Base-by-base conservation (phyloP, 2,113 vertebrate genomes). In the Brachyhypopomus gauderio region DNA sequence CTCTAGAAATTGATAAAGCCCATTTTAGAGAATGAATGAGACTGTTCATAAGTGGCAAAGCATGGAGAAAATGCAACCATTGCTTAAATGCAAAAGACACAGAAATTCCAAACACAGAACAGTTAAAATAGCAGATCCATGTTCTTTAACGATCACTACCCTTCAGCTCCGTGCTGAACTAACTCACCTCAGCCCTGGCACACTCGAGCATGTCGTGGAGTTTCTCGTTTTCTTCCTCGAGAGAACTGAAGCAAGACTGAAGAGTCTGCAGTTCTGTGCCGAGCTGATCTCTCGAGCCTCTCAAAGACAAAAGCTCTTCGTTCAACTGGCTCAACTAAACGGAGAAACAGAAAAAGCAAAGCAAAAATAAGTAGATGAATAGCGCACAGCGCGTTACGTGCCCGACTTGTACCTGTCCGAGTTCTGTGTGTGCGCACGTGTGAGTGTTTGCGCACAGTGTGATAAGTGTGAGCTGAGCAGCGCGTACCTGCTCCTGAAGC, bases 221-320 rank as follows among this genome's bases (percentile, higher is more conserved):
- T 14, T 84, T 78, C 0, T 79, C 77, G 34, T 85, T 85, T 62
- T 92, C 89, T 23, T 75, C 82, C 0, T 78, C 87, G 8, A 92
- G 78, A 52, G 83, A 79, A 0, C 41, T 59, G 55, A 89, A 52
- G 60, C 79, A 75, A 66, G 63, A 19, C 69, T 45, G 80, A 64
- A 91, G 84, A 67, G 78, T 6, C 77, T 87, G 74, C 59, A 81
- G 17, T 9, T 76, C 79, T 0, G 76, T 23, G 55, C 30, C 62
- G 74, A 83, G 78, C 38, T 85, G 81, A 9, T 80, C 75, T 30
- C 34, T 73, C 25, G 27, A 8, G 9, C n/a, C 20, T 27, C 62
- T 52, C 52, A 85, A 34, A 69, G 25, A 60, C 2, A 14, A 41
- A n/a, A 85, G 75, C 25, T 82, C 75, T 58, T 67, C 56, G 5